Conservation (phyloP, 2,113 vertebrate species). For the Hyperopisus bebe region DNA sequence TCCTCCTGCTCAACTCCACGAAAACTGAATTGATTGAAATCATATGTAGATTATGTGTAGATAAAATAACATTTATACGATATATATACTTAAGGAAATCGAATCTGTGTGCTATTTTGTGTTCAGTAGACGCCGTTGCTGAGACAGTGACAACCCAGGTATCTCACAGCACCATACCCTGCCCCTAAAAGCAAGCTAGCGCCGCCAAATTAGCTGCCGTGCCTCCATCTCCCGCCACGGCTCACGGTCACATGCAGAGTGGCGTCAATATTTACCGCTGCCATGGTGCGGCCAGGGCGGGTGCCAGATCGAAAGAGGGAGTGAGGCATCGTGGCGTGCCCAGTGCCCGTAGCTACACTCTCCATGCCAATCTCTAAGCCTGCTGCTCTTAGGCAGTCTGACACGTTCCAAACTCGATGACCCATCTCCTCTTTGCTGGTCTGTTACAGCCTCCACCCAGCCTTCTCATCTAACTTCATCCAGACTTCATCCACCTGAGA, state of each 20-base stretch:
- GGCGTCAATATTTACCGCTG: background rate
- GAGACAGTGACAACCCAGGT: background rate
- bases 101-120: background rate
- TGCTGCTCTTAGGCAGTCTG: background rate
- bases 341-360: background rate
- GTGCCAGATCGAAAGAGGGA: background rate
- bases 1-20: background rate
- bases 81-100: background rate
- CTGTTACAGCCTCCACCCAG: background rate
- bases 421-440: background rate
- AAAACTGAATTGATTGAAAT: background rate
- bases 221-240: background rate
- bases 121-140: background rate
- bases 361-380: background rate
- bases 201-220: background rate
- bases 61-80: background rate
- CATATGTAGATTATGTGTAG: background rate
- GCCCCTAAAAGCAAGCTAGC: background rate
- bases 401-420: background rate
- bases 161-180: background rate
- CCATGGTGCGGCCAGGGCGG: background rate
- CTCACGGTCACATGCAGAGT: background rate
- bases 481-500: background rate
- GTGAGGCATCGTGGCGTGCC: background rate
- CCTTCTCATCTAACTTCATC: background rate